A percentile compares a stretch with the other conserved stretches of the same genome.
phyloP scores from a whole-genome alignment of 2,113 vertebrate genomes.

The Callopanchax toddi region DNA sequence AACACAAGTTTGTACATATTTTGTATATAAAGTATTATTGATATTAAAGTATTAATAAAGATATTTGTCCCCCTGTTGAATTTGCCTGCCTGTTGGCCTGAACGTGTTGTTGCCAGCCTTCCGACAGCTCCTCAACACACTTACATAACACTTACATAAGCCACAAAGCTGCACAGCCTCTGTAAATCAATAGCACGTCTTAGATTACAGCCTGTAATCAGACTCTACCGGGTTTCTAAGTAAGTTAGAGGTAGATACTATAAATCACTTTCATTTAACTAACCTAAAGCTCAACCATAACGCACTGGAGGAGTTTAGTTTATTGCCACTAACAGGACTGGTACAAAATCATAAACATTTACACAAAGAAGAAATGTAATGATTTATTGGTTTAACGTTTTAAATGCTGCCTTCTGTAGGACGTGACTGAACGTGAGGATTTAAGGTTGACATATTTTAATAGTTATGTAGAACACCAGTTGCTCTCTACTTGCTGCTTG shows the following conservation, averaged over 20 bases:
- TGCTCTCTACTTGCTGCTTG: neutral
- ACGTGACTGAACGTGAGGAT: neutral
- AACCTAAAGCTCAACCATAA: neutral
- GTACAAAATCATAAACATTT: too few species aligned
- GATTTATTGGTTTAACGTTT: too few species aligned
- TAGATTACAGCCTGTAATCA: conserved; percentile 55
- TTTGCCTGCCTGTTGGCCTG: conserved; percentile 51
- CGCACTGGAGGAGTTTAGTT: neutral
- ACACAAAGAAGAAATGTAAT: too few species aligned
- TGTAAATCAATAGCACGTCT: conserved; percentile 69
- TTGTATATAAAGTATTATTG: conserved; percentile 93
- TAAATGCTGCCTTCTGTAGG: neutral
- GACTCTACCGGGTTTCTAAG: neutral
- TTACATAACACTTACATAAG: conserved; percentile 80
- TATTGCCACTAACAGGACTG: too few species aligned
- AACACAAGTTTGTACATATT: conserved; percentile 94
- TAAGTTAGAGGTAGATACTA: neutral
- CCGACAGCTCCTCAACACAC: conserved; percentile 59
- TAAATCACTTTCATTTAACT: neutral
- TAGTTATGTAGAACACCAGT: neutral
- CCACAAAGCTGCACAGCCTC: conserved; percentile 47
- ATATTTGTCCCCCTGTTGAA: conserved; percentile 80
- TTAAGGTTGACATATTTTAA: neutral
- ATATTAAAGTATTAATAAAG: conserved; percentile 96
- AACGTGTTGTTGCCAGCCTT: conserved; percentile 53